A percentile compares a stretch with the other conserved stretches of the same genome.
These are phyloP conservation scores for Zhuqinia jingwanae DNA, from an alignment of 2,888 invertebrate species.

Conservation along the genomic window DNA sequence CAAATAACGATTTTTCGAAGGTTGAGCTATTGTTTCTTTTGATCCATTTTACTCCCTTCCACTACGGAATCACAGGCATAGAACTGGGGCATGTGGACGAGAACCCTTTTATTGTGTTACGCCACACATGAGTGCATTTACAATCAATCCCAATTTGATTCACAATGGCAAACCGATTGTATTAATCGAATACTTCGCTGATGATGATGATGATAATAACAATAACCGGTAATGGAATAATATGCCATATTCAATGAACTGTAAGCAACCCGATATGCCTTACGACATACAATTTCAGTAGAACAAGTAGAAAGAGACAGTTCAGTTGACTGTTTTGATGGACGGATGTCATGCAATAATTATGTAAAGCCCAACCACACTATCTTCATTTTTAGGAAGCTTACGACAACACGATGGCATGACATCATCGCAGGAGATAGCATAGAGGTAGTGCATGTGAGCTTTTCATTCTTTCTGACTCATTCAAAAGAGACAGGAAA, in stretches of 20 bases:
- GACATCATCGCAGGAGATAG: slow-evolving; percentile 8
- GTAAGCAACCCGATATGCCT: slow-evolving; percentile 7
- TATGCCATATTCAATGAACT: slow-evolving; percentile 35
- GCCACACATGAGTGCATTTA: slow-evolving; percentile 22
- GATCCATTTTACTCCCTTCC: too few relatives aligned
- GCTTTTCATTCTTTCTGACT: slow-evolving; percentile 23
- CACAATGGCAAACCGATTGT: too few relatives aligned
- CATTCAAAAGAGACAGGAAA: too few relatives aligned
- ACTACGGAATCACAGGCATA: too few relatives aligned
- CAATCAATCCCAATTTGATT: too few relatives aligned
- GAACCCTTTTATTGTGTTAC: slow-evolving; percentile 13
- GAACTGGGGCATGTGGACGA: not conserved
- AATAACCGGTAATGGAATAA: too few relatives aligned
- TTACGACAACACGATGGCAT: not conserved
- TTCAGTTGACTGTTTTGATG: slow-evolving; percentile 25
- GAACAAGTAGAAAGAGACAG: too few relatives aligned
- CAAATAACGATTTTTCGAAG: slow-evolving; percentile 51
- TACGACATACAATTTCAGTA: too few relatives aligned
- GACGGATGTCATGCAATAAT: slow-evolving; percentile 20
- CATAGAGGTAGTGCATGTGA: slow-evolving; percentile 5
- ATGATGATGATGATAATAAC: too few relatives aligned
- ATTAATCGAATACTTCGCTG: too few relatives aligned
- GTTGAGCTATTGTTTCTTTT: slow-evolving; percentile 65
- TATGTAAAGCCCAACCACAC: not conserved
- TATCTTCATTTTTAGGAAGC: too few relatives aligned